Evolutionary conservation across 2,888 invertebrate genomes (phyloP), one percentile per base, ranked within the genome.

Genomic region (Ctenicera cuprea): DNA sequence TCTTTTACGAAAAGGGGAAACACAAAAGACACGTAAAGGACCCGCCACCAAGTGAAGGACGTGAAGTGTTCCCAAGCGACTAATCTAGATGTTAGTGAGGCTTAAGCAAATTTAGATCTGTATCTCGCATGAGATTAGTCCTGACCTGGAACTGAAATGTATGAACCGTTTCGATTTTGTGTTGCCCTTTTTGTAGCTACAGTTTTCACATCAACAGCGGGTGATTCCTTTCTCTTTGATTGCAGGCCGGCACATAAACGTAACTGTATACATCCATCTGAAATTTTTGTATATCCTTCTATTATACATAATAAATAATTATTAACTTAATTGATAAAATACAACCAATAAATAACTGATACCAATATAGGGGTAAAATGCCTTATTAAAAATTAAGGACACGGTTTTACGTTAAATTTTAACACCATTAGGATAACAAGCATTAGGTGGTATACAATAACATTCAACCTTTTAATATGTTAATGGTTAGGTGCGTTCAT

Each of bases 101-200:
- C 22, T 16, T 33, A 43, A 62, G 43, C 41, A 43, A 62, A 62
- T 54, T 38, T 16, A 33, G 41, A 62, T 14, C 9, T 45, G 43
- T 41, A 62, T 43, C 62, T 62, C 62, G 50, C 37, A 37, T 65
- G 48, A 50, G 18, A 26, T 61, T 72, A 50, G 18, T 62, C 82
- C 87, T 86, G 88, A 90, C 90, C 90, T 90, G 90, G 88, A 84
- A 90, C 87, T 80, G 89, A 88, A 82, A 89, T 86, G 85, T 89
- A 90, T 76, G 89, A 89, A 83, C 90, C 90, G 85, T 90, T 90
- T 81, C 87, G 86, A 83, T 87, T 89, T 84, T 87, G 87, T 66
- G 87, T 83, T 77, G 86, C 85, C 85, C 64, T 62, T 45, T 69
- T 75, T 67, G 87, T 75, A 61, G 77, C 71, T 57, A 65, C n/a